A percentile compares a stretch with the other conserved stretches of the same genome.
Evolutionary conservation across 2,113 vertebrate genomes (phyloP).

Genomic region (Perccottus glenii): DNA sequence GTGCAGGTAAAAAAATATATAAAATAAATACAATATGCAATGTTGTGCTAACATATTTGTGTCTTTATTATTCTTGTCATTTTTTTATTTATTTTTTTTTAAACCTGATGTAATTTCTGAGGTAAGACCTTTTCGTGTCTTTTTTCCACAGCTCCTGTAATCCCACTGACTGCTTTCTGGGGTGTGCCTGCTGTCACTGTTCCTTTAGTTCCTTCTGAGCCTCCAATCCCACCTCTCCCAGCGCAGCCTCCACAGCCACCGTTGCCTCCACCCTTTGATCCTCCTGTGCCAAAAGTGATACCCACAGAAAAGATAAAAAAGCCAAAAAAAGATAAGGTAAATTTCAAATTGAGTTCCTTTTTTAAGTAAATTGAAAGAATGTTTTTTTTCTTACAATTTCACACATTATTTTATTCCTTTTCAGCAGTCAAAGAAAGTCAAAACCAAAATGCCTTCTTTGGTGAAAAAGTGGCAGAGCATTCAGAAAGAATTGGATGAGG

Average conservation of each 20-base stretch:
- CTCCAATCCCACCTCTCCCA: constrained; percentile 65
- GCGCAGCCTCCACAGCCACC: constrained; percentile 71
- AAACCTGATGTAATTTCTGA: too few species aligned
- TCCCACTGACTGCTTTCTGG: constrained; percentile 80
- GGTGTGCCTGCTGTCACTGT: constrained; percentile 68
- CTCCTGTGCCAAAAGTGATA: constrained; percentile 67
- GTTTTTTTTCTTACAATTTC: too few species aligned
- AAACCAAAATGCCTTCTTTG: constrained; percentile 96
- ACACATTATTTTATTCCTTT: not conserved
- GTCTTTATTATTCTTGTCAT: not conserved
- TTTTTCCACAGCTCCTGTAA: constrained; percentile 64
- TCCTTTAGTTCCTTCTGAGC: constrained; percentile 79
- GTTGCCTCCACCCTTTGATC: constrained; percentile 73
- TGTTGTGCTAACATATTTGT: not conserved
- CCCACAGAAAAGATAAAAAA: constrained; percentile 87
- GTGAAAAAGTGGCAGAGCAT: constrained; percentile 99
- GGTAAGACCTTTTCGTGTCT: constrained; percentile 2
- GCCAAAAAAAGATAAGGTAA: constrained; percentile 91
- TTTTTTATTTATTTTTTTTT: not conserved
- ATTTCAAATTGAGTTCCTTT: not conserved
- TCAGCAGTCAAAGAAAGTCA: constrained; percentile 87
- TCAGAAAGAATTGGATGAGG: constrained; percentile 95
- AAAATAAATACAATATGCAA: not conserved
- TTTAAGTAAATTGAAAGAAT: too few species aligned
- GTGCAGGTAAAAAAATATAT: constrained; percentile 74